Evolutionary conservation across 2,113 vertebrate species (phyloP), one percentile per base, ranked within the genome.

Genomic region (Corvus moneduloides): DNA sequence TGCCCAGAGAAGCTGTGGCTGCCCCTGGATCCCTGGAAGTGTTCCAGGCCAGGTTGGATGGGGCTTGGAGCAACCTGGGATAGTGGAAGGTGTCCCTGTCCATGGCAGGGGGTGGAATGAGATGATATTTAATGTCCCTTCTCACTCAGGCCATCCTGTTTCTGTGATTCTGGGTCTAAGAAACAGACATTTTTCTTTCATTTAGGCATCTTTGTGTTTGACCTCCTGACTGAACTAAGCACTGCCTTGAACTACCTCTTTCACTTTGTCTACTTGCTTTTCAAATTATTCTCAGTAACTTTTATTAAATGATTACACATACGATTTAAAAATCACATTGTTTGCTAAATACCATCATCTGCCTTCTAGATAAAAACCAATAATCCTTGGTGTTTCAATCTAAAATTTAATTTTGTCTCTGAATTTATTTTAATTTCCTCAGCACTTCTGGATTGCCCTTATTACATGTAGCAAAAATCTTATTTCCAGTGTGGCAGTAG

Each of bases 351-450:
- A 89, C 52, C 61, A 51, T 88, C 63, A 58, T 76, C 78, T 85
- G 49, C 85, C 82, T 96, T 85, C 90, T 90, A 82, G 90, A 78
- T 85, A 90, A 83, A 95, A 96, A 11, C 6, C 59, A 90, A 64
- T 91, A 94, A 93, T 35, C 51, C 54, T 69, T 69, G 71, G 49
- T 80, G n/a, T 87, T 93, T 91, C 58, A 91, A 93, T 75, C 71
- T 90, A 84, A 94, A 87, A 89, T 89, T 89, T 91, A 92, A 90
- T 94, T 96, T 94, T 89, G 41, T 58, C 68, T 68, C 44, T 49
- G 69, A 90, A 92, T 95, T 95, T 95, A 72, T 90, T 95, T 91
- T 87, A 71, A 92, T 94, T 95, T 94, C 77, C 80, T 91, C 37
- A 46, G 61, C 28, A 35, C 44, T 94, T 87, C 69, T 93, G 71